These are phyloP conservation scores for Rhynchonycteris naso DNA, from an alignment of 2,797 vertebrate species.

Conservation along the genomic window DNA sequence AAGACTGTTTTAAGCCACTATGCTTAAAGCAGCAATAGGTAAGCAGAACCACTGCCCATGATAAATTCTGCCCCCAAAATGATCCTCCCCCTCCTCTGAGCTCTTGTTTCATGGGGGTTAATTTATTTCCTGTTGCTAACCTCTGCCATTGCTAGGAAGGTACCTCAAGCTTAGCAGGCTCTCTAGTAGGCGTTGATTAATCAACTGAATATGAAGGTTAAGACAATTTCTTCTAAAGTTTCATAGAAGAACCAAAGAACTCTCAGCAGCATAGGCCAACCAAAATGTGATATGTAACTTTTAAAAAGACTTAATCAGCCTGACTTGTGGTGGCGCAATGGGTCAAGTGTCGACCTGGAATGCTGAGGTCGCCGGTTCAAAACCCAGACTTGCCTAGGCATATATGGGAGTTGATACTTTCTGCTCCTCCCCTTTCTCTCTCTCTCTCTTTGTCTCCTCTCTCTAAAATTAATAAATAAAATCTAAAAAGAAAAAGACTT, in stretches of 20 bases:
- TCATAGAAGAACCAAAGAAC: neutral
- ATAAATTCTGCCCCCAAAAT: neutral
- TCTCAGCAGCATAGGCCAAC: neutral
- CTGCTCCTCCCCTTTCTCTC: no score
- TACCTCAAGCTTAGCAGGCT: neutral
- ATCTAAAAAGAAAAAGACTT: neutral
- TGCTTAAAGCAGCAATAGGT: neutral
- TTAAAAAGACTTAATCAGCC: neutral
- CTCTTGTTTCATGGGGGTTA: neutral
- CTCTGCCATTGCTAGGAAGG: neutral
- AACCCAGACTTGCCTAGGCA: no score
- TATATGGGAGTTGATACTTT: no score
- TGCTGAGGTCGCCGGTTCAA: no score
- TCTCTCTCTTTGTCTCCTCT: no score
- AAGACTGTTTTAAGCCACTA: neutral
- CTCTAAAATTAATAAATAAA: no score
- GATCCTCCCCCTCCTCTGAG: neutral
- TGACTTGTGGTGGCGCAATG: no score
- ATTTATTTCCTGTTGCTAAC: neutral
- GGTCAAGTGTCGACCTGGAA: no score
- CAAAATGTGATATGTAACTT: neutral
- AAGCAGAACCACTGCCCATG: neutral
- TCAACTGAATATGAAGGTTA: neutral
- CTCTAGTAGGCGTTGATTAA: neutral
- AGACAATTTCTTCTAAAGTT: neutral